These are phyloP conservation scores for Oryzaephilus surinamensis DNA, from an alignment of 1,140 invertebrate genomes.

Conservation along the genomic window DNA sequence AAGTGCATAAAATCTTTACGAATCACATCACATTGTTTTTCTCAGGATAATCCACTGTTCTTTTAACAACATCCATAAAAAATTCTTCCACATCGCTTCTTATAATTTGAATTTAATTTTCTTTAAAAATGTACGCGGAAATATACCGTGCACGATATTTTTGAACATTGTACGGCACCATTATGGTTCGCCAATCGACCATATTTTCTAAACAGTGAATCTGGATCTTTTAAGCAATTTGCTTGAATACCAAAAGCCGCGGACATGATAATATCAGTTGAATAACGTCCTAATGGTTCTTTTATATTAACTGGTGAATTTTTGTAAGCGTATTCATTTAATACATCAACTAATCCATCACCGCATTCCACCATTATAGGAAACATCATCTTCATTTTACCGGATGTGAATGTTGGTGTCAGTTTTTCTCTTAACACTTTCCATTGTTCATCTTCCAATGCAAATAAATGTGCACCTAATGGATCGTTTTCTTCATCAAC, in stretches of 20 bases:
- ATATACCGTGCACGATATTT: background rate
- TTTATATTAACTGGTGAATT: slow-evolving; percentile 30
- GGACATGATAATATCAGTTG: slow-evolving; percentile 41
- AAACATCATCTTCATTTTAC: slow-evolving; percentile 40
- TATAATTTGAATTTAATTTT: too few relatives aligned
- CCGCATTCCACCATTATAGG: slow-evolving; percentile 10
- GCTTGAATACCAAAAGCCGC: slow-evolving; percentile 42
- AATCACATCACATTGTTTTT: slow-evolving; percentile 34
- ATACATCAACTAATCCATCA: background rate
- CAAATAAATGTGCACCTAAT: slow-evolving; percentile 39
- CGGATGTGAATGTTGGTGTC: slow-evolving; percentile 40
- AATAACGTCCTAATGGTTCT: slow-evolving; percentile 35
- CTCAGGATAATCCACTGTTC: slow-evolving; percentile 35
- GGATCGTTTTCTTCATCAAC: slow-evolving; percentile 39
- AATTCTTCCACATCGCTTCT: slow-evolving; percentile 15
- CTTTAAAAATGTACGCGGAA: background rate
- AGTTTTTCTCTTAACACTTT: slow-evolving; percentile 36
- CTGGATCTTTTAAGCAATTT: slow-evolving; percentile 34
- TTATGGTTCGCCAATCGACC: too few relatives aligned
- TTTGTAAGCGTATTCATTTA: background rate
- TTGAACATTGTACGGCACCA: background rate
- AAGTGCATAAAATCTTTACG: slow-evolving; percentile 44
- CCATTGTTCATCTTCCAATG: slow-evolving; percentile 38
- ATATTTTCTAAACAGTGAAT: slow-evolving; percentile 33
- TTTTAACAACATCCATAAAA: slow-evolving; percentile 23